These are phyloP conservation scores for Geophilus truncorum DNA, from an alignment of 2,888 invertebrate genomes.

Conservation along the genomic window DNA sequence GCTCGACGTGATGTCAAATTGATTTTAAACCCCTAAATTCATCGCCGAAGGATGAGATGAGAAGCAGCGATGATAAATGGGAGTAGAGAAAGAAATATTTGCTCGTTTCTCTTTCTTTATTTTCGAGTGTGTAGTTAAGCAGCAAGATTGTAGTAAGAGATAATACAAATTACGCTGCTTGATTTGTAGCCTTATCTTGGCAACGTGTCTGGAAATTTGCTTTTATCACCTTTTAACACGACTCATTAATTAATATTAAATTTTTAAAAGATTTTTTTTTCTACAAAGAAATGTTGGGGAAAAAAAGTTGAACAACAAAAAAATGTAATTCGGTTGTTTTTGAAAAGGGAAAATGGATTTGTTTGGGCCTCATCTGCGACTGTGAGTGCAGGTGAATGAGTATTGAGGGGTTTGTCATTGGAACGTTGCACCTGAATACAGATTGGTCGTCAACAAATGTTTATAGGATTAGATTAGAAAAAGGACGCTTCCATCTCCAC, in stretches of 20 bases:
- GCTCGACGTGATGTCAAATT: slow-evolving; percentile 6
- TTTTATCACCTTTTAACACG: neutral
- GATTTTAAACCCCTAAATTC: neutral
- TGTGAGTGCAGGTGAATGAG: neutral
- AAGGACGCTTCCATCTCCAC: neutral
- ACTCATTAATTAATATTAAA: neutral
- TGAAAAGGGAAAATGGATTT: neutral
- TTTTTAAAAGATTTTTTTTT: too few relatives aligned
- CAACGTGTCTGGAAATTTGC: neutral
- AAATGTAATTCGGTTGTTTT: too few relatives aligned
- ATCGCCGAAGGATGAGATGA: neutral
- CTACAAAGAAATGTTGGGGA: too few relatives aligned
- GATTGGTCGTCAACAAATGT: slow-evolving; percentile 1
- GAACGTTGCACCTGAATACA: neutral
- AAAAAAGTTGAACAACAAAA: too few relatives aligned
- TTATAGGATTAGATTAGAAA: neutral
- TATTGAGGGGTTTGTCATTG: neutral
- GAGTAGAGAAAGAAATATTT: slow-evolving; percentile 3
- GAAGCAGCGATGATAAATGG: neutral
- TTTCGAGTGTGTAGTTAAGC: slow-evolving; percentile 14
- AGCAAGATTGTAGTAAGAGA: neutral
- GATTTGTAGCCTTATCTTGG: slow-evolving; percentile 6
- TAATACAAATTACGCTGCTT: neutral
- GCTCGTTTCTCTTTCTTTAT: slow-evolving; percentile 23
- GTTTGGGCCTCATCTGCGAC: too few relatives aligned